phyloP scores from a whole-genome alignment of 2,797 vertebrate genomes.

The Taeniopygia guttata region DNA sequence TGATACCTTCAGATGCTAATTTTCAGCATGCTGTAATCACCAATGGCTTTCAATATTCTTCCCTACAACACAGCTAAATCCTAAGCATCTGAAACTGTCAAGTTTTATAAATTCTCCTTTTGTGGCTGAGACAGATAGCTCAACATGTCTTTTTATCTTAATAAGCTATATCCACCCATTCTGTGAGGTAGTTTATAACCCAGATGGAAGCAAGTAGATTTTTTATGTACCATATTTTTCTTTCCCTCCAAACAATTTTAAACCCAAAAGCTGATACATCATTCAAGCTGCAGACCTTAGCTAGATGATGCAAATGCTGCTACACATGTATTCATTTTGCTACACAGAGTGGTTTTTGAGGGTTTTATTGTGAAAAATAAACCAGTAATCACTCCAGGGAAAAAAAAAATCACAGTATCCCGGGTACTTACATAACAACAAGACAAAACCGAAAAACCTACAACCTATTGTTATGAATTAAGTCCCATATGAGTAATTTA shows the following conservation, averaged over 20 bases:
- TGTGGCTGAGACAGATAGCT: not conserved
- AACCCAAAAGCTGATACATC: not conserved
- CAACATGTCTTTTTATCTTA: not conserved
- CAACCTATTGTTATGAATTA: not conserved
- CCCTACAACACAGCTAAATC: not conserved
- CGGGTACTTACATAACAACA: not conserved
- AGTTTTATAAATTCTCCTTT: not conserved
- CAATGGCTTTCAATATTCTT: not conserved
- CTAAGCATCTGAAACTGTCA: not conserved
- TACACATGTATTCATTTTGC: not conserved
- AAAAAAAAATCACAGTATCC: not conserved
- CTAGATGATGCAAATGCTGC: not conserved
- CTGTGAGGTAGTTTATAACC: not conserved
- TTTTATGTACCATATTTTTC: not conserved
- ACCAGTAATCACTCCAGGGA: not conserved
- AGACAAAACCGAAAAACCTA: not conserved
- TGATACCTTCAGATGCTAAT: not conserved
- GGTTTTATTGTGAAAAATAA: constrained; percentile 43
- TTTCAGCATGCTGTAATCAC: not conserved
- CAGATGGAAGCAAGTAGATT: not conserved
- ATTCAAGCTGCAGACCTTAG: not conserved
- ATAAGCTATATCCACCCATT: not conserved
- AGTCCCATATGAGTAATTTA: no score
- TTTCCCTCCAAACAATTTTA: not conserved
- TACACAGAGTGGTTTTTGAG: not conserved